These are phyloP conservation scores for Teinopalpus imperialis DNA, from an alignment of 2,888 invertebrate genomes.

Conservation along the genomic window DNA sequence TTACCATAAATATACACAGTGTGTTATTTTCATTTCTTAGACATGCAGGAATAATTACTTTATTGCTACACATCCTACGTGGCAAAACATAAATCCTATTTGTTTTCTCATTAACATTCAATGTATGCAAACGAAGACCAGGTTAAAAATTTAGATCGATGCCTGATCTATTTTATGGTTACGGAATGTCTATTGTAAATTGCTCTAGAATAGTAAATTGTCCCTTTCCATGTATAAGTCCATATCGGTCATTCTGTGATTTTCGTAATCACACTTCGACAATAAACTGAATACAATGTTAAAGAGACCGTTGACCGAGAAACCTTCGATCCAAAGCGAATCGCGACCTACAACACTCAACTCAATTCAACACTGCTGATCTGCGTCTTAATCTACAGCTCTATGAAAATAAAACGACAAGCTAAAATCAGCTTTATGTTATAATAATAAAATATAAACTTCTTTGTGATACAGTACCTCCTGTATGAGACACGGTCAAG, in stretches of 20 bases:
- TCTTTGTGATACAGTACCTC: background rate
- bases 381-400: conserved; percentile 5
- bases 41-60: too few relatives aligned
- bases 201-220: conserved; percentile 2
- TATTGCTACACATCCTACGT: too few relatives aligned
- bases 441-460: background rate
- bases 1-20: too few relatives aligned
- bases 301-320: conserved; percentile 29
- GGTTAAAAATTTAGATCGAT: too few relatives aligned
- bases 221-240: background rate
- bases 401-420: background rate
- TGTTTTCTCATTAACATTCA: too few relatives aligned
- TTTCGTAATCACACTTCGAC: conserved; percentile 27
- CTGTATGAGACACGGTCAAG: conserved; percentile 26
- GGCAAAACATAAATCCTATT: too few relatives aligned
- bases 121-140: too few relatives aligned
- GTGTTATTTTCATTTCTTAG: too few relatives aligned
- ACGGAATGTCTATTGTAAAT: conserved; percentile 4
- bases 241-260: conserved; percentile 4
- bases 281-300: conserved; percentile 32
- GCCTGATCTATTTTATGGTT: conserved; percentile 5
- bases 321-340: conserved; percentile 31
- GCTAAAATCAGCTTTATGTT: background rate
- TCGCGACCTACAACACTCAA: conserved; percentile 29
- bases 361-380: conserved; percentile 22